Evolutionary conservation across 2,113 vertebrate species (phyloP).

Genomic region (Harpagus bidentatus): DNA sequence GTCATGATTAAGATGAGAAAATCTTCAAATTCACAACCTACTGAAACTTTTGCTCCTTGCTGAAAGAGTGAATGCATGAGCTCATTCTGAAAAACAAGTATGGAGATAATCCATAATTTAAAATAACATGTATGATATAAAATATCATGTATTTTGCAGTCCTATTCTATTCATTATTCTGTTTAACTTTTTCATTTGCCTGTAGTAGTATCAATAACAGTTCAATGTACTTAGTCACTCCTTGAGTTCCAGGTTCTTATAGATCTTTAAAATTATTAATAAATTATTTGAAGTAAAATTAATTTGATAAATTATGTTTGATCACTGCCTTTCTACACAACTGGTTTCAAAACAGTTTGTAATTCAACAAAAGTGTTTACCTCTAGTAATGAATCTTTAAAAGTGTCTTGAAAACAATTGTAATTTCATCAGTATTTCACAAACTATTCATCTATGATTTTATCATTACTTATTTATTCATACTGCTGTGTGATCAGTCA

Average conservation of each 20-base stretch:
- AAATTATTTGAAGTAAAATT: not conserved
- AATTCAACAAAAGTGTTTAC: not conserved
- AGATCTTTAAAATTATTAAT: not conserved
- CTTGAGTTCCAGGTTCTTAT: not conserved
- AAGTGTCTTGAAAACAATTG: not conserved
- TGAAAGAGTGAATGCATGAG: not conserved
- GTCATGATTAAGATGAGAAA: not conserved
- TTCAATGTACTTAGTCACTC: not conserved
- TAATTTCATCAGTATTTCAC: not conserved
- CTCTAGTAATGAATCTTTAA: not conserved
- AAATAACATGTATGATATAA: not conserved
- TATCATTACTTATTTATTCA: not conserved
- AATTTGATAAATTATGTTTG: not conserved
- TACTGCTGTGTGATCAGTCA: not conserved
- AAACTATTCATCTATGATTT: not conserved
- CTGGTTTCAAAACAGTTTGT: not conserved
- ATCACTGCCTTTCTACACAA: not conserved
- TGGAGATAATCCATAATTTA: not conserved
- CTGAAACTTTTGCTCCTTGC: not conserved
- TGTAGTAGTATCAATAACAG: not conserved
- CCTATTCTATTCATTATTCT: not conserved
- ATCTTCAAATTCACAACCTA: not conserved
- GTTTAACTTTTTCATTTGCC: not conserved
- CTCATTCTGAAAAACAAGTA: not conserved
- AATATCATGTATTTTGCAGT: not conserved